These are phyloP conservation scores for Hirtodrosophila duncani DNA, from an alignment of 2,888 invertebrate genomes.

Conservation along the genomic window DNA sequence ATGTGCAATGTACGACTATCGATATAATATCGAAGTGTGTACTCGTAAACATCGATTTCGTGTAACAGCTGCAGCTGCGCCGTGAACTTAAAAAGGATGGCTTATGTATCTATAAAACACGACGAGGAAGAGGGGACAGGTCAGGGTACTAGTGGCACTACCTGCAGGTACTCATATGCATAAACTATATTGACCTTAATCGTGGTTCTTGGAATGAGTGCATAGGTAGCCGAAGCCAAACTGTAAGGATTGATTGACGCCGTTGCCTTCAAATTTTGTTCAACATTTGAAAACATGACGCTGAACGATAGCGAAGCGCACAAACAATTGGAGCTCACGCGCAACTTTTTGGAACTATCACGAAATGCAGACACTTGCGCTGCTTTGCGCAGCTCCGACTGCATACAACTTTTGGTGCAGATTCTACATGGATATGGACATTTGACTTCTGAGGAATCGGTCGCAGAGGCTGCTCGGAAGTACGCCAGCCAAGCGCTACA, in stretches of 20 bases:
- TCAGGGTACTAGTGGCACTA: too few species aligned
- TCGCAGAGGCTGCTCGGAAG: slow-evolving; percentile 84
- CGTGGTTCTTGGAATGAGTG: slow-evolving; percentile 7
- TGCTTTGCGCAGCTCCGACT: slow-evolving; percentile 95
- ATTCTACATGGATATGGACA: slow-evolving; percentile 91
- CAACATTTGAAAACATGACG: slow-evolving; percentile 40
- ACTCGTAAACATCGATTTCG: too few species aligned
- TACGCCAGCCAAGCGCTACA: slow-evolving; percentile 93
- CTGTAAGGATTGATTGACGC: too few species aligned
- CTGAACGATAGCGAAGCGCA: slow-evolving; percentile 83
- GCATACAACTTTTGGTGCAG: slow-evolving; percentile 94
- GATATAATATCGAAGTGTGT: too few species aligned
- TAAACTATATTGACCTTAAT: too few species aligned
- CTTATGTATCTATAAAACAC: too few species aligned
- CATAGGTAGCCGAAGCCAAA: too few species aligned
- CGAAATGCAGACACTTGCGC: slow-evolving; percentile 93
- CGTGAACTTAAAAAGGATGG: too few species aligned
- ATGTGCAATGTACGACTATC: slow-evolving; percentile 1
- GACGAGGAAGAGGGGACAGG: too few species aligned
- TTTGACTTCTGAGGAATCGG: slow-evolving; percentile 84
- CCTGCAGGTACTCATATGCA: too few species aligned
- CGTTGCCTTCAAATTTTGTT: too few species aligned
- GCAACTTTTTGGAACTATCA: slow-evolving; percentile 93
- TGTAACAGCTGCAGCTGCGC: too few species aligned
- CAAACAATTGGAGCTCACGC: slow-evolving; percentile 92